These are phyloP conservation scores for Pandemis heparana DNA, from an alignment of 2,888 invertebrate species.

Conservation along the genomic window DNA sequence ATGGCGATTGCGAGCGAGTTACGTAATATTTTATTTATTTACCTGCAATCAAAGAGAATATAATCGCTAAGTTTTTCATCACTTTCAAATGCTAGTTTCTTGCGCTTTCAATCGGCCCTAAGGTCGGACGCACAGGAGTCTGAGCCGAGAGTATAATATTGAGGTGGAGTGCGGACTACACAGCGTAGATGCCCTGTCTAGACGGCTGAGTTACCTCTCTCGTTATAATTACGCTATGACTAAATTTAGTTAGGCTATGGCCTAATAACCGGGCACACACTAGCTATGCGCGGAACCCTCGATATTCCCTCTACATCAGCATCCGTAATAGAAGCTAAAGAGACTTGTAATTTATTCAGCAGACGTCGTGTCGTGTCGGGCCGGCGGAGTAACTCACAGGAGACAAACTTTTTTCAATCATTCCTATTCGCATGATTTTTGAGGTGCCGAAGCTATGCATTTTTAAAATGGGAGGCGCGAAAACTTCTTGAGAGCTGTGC, in stretches of 20 bases:
- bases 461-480: conserved; percentile 19
- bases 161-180: no score
- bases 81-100: no score
- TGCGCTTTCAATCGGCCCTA: no score
- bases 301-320: background rate
- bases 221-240: no score
- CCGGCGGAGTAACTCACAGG: conserved; percentile 9
- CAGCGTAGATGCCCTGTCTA: no score
- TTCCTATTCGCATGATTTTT: conserved; percentile 28
- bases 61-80: no score
- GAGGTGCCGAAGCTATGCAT: conserved; percentile 9
- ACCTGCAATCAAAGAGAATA: no score
- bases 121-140: no score
- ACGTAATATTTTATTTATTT: no score
- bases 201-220: no score
- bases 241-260: background rate
- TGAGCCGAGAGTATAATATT: no score
- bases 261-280: conserved; percentile 16
- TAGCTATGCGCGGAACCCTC: conserved; percentile 11
- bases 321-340: conserved; percentile 37
- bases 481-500: conserved; percentile 5
- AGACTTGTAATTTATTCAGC: conserved; percentile 35
- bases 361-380: background rate
- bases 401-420: conserved; percentile 27
- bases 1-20: no score